phyloP scores from a whole-genome alignment of 2,113 vertebrate species.

The Macquaria australasica region DNA sequence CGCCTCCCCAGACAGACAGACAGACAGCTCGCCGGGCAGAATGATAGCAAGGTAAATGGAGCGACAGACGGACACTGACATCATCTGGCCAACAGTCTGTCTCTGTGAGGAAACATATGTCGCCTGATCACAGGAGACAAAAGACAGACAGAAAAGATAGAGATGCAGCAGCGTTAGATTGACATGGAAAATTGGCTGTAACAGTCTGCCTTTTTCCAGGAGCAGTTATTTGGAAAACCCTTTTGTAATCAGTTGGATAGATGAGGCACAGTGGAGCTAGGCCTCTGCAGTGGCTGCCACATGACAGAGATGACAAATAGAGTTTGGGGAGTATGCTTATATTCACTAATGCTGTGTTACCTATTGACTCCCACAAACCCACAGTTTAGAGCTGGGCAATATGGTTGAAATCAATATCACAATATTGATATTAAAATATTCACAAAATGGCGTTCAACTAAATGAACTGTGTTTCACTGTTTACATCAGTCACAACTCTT shows the following conservation, averaged over 20 bases:
- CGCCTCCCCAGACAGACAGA: constrained; percentile 22
- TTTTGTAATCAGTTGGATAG: constrained; percentile 14
- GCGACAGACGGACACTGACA: constrained; percentile 66
- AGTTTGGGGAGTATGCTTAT: not conserved
- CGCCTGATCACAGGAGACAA: constrained; percentile 59
- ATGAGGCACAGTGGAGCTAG: not conserved
- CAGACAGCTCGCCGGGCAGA: constrained; percentile 13
- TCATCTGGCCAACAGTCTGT: constrained; percentile 62
- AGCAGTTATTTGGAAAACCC: constrained; percentile 18
- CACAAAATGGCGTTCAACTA: not conserved
- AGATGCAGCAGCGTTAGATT: not conserved
- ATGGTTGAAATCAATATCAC: not conserved
- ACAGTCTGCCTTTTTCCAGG: not conserved
- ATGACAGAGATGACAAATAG: not conserved
- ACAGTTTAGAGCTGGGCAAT: not conserved
- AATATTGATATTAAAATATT: not conserved
- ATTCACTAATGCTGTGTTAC: not conserved
- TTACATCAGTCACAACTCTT: not conserved
- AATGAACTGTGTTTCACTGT: not conserved
- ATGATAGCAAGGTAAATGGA: constrained; percentile 42
- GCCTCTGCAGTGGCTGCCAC: not conserved
- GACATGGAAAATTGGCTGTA: not conserved
- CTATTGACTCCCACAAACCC: not conserved
- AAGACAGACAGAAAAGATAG: constrained; percentile 31
- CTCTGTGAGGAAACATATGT: constrained; percentile 56